Evolutionary conservation across 2,113 vertebrate genomes (phyloP).

Genomic region (Ciconia maguari): DNA sequence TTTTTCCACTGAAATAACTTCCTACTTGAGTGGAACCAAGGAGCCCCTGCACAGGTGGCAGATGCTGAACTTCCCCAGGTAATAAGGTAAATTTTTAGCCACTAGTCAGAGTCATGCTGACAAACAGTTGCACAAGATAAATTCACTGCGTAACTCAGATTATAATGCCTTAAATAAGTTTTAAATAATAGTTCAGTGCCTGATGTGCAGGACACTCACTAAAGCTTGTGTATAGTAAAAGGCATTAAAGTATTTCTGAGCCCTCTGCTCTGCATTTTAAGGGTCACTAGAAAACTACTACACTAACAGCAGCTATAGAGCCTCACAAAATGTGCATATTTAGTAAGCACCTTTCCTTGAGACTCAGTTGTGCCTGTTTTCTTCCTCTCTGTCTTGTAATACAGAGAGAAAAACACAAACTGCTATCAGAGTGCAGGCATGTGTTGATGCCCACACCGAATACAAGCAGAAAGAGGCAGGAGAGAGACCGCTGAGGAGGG

Average conservation of each 20-base stretch:
- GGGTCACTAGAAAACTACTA: neutral
- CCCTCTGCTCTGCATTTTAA: neutral
- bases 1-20: neutral
- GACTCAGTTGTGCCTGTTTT: neutral
- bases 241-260: neutral
- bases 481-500: neutral
- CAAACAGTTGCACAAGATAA: neutral
- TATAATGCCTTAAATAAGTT: neutral
- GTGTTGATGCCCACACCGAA: neutral
- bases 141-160: neutral
- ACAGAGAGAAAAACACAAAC: neutral
- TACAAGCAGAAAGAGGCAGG: neutral
- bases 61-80: neutral
- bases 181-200: neutral
- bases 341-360: neutral
- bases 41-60: neutral
- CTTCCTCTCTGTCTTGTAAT: neutral
- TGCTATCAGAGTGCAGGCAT: neutral
- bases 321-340: neutral
- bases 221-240: neutral
- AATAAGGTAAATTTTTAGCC: neutral
- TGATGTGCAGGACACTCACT: neutral
- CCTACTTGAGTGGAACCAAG: neutral
- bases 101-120: neutral
- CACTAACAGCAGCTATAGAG: neutral